A percentile compares a stretch with the other conserved stretches of the same genome.
phyloP scores from a whole-genome alignment of 1,140 invertebrate species.

The Cardiocondyla obscurior region DNA sequence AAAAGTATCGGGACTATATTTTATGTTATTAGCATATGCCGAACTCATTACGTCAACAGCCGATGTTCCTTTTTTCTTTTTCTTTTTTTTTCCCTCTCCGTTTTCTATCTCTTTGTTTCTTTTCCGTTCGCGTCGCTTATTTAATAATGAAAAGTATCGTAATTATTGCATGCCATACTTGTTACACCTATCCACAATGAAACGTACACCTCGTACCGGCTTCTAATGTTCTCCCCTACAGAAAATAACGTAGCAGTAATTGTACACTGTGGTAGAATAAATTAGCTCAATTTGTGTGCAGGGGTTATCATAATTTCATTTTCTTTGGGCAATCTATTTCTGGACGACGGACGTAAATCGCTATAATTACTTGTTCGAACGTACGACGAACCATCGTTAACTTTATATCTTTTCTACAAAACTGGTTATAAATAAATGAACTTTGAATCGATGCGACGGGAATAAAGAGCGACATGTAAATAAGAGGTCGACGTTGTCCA shows the following conservation, averaged over 20 bases:
- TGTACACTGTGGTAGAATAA: not conserved
- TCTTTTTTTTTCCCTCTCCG: not conserved
- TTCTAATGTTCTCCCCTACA: not conserved
- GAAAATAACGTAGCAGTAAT: not conserved
- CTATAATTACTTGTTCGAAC: slow-evolving; percentile 37
- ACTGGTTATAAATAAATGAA: slow-evolving; percentile 45
- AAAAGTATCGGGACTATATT: slow-evolving; percentile 3
- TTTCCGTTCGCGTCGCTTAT: not conserved
- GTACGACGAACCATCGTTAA: slow-evolving; percentile 36
- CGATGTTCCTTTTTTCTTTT: not conserved
- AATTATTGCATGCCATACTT: not conserved
- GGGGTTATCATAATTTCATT: slow-evolving; percentile 4
- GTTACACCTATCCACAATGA: not conserved
- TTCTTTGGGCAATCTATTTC: slow-evolving; percentile 7
- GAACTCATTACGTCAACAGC: not conserved
- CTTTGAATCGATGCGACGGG: slow-evolving; percentile 44
- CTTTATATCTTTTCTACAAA: slow-evolving; percentile 18
- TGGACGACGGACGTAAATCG: slow-evolving; percentile 7
- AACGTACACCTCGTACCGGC: not conserved
- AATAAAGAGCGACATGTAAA: slow-evolving; percentile 37
- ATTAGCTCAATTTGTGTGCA: not conserved
- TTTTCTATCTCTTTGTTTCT: not conserved
- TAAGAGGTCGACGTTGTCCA: slow-evolving; percentile 32
- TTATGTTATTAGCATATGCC: slow-evolving; percentile 1
- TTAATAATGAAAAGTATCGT: not conserved